A percentile compares a stretch with the other conserved stretches of the same genome.
Evolutionary conservation across 2,797 vertebrate species (phyloP).

Genomic region (Brachyalestes nurse): DNA sequence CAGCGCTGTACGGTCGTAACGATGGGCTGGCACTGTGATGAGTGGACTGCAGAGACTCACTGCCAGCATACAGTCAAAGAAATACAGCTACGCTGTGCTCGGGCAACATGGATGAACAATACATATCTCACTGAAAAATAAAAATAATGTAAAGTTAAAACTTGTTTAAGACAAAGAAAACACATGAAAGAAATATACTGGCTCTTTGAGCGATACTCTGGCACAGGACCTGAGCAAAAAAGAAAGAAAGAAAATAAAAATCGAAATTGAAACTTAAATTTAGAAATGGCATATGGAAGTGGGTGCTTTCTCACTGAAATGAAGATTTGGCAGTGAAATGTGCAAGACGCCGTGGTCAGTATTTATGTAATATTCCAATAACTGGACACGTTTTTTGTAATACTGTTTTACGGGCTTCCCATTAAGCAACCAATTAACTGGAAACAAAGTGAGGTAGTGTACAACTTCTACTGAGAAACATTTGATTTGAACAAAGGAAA

Average conservation of each 20-base stretch:
- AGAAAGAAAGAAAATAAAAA: neutral
- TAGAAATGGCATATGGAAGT: neutral
- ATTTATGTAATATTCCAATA: neutral
- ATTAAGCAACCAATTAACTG: constrained; percentile 32
- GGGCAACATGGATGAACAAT: constrained; percentile 46
- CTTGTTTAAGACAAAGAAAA: constrained; percentile 20
- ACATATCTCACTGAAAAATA: constrained; percentile 37
- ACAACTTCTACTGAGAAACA: constrained; percentile 24
- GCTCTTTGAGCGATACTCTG: constrained; percentile 32
- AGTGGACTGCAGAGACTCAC: neutral
- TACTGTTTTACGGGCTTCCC: constrained; percentile 43
- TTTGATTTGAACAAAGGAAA: constrained; percentile 7
- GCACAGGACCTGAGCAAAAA: neutral
- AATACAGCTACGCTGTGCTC: neutral
- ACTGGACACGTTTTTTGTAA: constrained; percentile 37
- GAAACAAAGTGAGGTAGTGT: constrained; percentile 58
- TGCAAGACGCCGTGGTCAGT: neutral
- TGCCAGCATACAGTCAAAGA: neutral
- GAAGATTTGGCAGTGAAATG: constrained; percentile 36
- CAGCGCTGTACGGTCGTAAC: constrained; percentile 1
- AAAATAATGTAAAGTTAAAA: constrained; percentile 40
- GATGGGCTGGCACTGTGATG: constrained; percentile 7
- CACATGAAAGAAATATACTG: neutral
- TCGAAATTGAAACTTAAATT: neutral
- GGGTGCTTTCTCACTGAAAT: constrained; percentile 19